Evolutionary conservation across 1,140 invertebrate species (phyloP).

Genomic region (Megathymus violae): DNA sequence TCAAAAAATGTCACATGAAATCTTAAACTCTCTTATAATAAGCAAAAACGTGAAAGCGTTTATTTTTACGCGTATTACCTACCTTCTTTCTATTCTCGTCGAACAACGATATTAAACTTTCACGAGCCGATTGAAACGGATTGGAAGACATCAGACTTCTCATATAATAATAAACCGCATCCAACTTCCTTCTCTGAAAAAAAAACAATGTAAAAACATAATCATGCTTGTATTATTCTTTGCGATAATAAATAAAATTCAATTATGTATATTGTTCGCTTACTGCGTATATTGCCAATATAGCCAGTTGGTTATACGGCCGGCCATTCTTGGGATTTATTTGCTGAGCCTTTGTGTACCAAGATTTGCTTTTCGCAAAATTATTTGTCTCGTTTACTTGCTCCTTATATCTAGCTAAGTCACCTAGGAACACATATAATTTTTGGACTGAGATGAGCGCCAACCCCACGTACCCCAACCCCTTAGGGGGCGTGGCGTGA

Average conservation of each 20-base stretch:
- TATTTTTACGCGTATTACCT: constrained; percentile 30
- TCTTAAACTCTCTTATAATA: not conserved
- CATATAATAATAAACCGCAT: constrained; percentile 99
- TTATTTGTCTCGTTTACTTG: constrained; percentile 92
- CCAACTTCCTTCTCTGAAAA: constrained; percentile 94
- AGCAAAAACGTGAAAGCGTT: not conserved
- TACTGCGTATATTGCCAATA: constrained; percentile 95
- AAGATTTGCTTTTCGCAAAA: constrained; percentile 93
- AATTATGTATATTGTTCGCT: constrained; percentile 60
- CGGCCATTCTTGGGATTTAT: constrained; percentile 97
- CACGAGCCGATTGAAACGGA: constrained; percentile 94
- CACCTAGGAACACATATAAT: constrained; percentile 94
- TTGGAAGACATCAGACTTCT: constrained; percentile 96
- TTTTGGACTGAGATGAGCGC: constrained; percentile 94
- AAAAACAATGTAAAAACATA: constrained; percentile 23
- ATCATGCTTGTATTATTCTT: too few species aligned
- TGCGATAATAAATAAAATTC: not conserved
- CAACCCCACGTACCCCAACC: constrained; percentile 88
- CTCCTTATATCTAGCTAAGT: constrained; percentile 95
- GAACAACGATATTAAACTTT: constrained; percentile 94
- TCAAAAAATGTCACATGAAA: not conserved
- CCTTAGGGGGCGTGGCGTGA: constrained; percentile 82
- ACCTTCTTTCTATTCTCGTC: constrained; percentile 98
- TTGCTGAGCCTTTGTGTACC: constrained; percentile 96
- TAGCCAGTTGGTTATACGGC: constrained; percentile 97